phyloP scores from a whole-genome alignment of 2,113 vertebrate species.

The Xenopus borealis region DNA sequence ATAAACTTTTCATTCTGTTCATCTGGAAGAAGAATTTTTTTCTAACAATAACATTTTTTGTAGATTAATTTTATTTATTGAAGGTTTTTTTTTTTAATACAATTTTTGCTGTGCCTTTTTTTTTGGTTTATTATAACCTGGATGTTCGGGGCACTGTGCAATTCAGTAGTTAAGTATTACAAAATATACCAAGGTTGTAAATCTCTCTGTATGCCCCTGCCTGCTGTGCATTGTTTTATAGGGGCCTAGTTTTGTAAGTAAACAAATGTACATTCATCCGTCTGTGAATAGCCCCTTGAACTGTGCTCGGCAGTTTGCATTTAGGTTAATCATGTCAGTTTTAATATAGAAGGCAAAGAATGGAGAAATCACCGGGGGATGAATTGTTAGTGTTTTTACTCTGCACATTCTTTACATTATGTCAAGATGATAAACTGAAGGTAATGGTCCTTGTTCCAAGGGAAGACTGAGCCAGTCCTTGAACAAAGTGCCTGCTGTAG shows the following conservation, averaged over 20 bases:
- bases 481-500: slow-evolving; percentile 59
- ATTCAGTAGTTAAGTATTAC: no score
- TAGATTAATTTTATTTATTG: no score
- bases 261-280: slow-evolving; percentile 72
- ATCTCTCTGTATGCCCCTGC: slow-evolving; percentile 4
- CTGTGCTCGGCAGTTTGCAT: slow-evolving; percentile 65
- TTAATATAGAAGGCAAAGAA: slow-evolving; percentile 63
- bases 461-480: slow-evolving; percentile 55
- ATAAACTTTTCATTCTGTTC: no score
- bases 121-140: no score
- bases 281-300: slow-evolving; percentile 74
- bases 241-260: slow-evolving; percentile 71
- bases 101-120: no score
- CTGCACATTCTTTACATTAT: slow-evolving; percentile 66
- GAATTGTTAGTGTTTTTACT: slow-evolving; percentile 66
- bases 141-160: not conserved
- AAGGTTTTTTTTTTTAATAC: no score
- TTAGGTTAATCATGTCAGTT: slow-evolving; percentile 75
- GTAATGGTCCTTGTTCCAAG: slow-evolving; percentile 62
- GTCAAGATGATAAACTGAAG: slow-evolving; percentile 75
- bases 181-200: no score
- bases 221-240: slow-evolving; percentile 64
- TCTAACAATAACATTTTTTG: no score
- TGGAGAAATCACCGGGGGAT: slow-evolving; percentile 64
- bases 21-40: no score